Conservation (phyloP, 2,797 vertebrate genomes). For the Acanthurus leucopareius region DNA sequence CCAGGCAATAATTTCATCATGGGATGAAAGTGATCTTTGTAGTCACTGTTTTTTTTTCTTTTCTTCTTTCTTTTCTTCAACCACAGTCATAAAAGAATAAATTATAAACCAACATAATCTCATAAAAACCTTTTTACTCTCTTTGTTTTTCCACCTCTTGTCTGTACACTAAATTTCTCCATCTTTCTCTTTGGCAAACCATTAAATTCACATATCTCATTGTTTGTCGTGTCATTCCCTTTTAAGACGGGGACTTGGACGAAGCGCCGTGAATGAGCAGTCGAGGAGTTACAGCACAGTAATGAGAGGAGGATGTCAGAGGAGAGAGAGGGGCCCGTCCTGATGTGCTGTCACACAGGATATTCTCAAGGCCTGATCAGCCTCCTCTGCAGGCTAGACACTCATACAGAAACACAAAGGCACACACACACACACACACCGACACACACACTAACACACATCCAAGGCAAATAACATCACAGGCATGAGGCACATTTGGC, state of each 20-base stretch:
- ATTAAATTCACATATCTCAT: slow-evolving; percentile 45
- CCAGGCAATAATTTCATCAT: slow-evolving; percentile 74
- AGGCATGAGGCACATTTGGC: slow-evolving; percentile 52
- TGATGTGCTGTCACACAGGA: slow-evolving; percentile 79
- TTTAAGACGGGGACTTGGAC: slow-evolving; percentile 59
- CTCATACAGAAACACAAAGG: slow-evolving; percentile 55
- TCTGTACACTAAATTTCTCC: slow-evolving; percentile 26
- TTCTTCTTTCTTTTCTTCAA: background rate
- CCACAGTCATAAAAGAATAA: slow-evolving; percentile 10
- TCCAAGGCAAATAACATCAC: slow-evolving; percentile 54
- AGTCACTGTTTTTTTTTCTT: background rate
- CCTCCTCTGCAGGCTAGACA: slow-evolving; percentile 66
- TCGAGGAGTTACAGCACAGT: slow-evolving; percentile 62
- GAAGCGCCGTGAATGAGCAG: slow-evolving; percentile 68
- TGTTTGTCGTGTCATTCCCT: slow-evolving; percentile 56
- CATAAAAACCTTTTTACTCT: slow-evolving; percentile 3
- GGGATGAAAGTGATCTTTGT: slow-evolving; percentile 51
- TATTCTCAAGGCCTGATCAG: slow-evolving; percentile 80
- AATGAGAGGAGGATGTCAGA: slow-evolving; percentile 76
- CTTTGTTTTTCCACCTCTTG: slow-evolving; percentile 21
- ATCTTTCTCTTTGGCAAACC: slow-evolving; percentile 17
- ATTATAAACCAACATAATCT: slow-evolving; percentile 24
- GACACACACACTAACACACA: slow-evolving; percentile 34
- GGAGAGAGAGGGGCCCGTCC: slow-evolving; percentile 57
- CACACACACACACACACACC: slow-evolving; percentile 23